Percentiles rank a stretch among this genome's conserved stretches.
Conservation (phyloP, 2,113 vertebrate species). For the Xiphias gladius region DNA sequence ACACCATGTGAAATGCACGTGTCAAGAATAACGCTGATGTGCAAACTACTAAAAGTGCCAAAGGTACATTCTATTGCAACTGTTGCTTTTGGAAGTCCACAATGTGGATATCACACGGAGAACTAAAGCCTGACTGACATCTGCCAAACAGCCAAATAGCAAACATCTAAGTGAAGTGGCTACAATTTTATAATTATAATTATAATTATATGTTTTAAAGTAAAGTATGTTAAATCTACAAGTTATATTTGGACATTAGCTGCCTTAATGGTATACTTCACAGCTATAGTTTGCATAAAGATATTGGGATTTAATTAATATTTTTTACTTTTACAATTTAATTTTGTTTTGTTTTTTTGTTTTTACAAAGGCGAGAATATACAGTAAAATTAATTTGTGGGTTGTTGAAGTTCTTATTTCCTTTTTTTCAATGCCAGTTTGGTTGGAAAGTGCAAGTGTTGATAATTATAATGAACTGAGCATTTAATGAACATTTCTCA, state of each 20-base stretch:
- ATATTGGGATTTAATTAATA: background rate
- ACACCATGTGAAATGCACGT: background rate
- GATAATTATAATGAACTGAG: background rate
- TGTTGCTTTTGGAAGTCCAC: background rate
- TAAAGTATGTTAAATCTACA: background rate
- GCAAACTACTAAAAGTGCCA: background rate
- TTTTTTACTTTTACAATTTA: background rate
- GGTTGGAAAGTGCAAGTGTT: background rate
- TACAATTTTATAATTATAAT: no score
- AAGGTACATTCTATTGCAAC: background rate
- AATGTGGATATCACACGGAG: background rate
- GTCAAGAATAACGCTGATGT: slow-evolving; percentile 14
- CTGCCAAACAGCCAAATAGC: background rate
- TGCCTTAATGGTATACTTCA: background rate
- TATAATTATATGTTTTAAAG: no score
- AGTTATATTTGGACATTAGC: background rate
- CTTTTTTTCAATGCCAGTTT: background rate
- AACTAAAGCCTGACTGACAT: background rate
- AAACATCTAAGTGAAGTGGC: background rate
- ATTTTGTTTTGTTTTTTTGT: background rate
- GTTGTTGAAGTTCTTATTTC: no score
- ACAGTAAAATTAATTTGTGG: no score
- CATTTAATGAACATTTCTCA: background rate
- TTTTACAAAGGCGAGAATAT: background rate
- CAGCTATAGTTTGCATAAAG: background rate